These are phyloP conservation scores for Drosophila pseudotalamancana DNA, from an alignment of 2,888 invertebrate genomes.

Conservation along the genomic window DNA sequence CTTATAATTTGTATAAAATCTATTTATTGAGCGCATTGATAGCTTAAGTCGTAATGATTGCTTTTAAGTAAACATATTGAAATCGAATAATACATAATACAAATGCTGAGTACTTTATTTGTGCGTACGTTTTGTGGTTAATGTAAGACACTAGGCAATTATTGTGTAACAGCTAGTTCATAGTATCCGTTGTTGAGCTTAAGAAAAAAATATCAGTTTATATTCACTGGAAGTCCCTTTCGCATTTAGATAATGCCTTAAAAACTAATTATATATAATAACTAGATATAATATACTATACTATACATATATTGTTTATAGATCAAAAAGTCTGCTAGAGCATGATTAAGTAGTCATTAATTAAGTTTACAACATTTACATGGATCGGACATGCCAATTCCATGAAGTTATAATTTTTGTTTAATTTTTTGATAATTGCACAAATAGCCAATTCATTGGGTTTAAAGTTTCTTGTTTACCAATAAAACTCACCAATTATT, in stretches of 20 bases:
- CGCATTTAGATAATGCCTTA: conserved; percentile 64
- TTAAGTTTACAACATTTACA: conserved; percentile 64
- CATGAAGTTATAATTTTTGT: conserved; percentile 33
- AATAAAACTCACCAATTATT: conserved; percentile 58
- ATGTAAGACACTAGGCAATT: conserved; percentile 20
- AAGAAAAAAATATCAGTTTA: conserved; percentile 65
- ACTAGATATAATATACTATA: conserved; percentile 3
- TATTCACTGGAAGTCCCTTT: conserved; percentile 82
- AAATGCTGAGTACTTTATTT: conserved; percentile 57
- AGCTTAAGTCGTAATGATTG: conserved; percentile 72
- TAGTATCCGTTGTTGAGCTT: conserved; percentile 21
- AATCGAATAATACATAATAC: conserved; percentile 51
- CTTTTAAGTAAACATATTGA: conserved; percentile 66
- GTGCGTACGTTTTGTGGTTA: conserved; percentile 41
- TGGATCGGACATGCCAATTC: conserved; percentile 12
- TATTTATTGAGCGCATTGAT: conserved; percentile 82
- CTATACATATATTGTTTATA: background rate
- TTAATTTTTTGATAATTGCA: conserved; percentile 63
- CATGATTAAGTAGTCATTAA: conserved; percentile 69
- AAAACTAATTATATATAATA: conserved; percentile 7
- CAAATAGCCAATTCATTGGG: conserved; percentile 74
- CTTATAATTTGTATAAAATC: conserved; percentile 28
- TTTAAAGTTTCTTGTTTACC: conserved; percentile 44
- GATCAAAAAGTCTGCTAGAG: conserved; percentile 49
- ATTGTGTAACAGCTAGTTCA: conserved; percentile 5